These are phyloP conservation scores for Tragelaphus strepsiceros DNA, from an alignment of 2,113 vertebrate genomes.

Conservation along the genomic window DNA sequence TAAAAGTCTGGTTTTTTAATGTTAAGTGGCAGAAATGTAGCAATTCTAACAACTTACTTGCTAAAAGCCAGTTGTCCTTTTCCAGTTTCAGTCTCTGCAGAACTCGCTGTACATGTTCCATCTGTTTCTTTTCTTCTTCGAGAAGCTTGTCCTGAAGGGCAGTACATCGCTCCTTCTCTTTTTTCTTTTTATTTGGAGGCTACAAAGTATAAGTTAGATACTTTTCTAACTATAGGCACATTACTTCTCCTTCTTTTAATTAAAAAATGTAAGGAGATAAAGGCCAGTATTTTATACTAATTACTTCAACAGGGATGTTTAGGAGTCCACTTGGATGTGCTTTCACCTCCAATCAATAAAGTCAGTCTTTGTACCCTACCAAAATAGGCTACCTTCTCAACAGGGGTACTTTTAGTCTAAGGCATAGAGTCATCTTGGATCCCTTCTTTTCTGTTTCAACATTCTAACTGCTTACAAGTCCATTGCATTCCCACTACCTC, in stretches of 20 bases:
- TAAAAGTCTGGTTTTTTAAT: background rate
- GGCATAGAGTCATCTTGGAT: background rate
- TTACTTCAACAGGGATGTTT: background rate
- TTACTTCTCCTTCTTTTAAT: conserved; percentile 7
- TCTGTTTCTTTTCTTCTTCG: conserved; percentile 98
- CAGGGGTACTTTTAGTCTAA: background rate
- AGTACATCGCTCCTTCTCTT: conserved; percentile 98
- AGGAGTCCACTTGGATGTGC: background rate
- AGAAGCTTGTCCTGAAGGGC: conserved; percentile 97
- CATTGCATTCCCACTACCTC: background rate
- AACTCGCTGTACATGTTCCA: conserved; percentile 95
- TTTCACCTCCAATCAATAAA: conserved; percentile 16
- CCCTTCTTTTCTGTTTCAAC: background rate
- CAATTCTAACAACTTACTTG: conserved; percentile 87
- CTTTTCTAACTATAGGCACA: background rate
- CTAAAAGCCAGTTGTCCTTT: conserved; percentile 98
- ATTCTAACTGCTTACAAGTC: background rate
- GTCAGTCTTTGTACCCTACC: background rate
- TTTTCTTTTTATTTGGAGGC: conserved; percentile 98
- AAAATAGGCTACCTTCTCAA: background rate
- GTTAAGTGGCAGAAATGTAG: background rate
- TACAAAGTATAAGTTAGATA: conserved; percentile 69
- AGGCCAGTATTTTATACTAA: background rate
- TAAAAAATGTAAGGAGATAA: background rate
- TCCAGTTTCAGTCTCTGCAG: conserved; percentile 95